A percentile compares a stretch with the other conserved stretches of the same genome.
Evolutionary conservation across 2,888 invertebrate genomes (phyloP).

Genomic region (Meta bourneti): DNA sequence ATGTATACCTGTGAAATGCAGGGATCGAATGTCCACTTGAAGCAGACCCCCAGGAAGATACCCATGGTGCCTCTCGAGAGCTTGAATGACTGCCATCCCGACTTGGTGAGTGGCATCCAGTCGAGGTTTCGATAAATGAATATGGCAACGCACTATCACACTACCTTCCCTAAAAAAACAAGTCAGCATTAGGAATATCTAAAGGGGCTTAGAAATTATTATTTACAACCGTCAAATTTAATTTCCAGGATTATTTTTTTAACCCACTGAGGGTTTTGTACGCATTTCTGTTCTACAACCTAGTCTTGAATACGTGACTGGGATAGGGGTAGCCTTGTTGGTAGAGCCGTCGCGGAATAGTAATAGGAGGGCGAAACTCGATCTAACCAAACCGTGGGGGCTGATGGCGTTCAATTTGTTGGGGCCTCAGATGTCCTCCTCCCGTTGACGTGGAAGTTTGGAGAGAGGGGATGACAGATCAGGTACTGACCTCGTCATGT

Average conservation of each 20-base stretch:
- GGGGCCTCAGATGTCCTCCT: no score
- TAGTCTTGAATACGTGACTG: background rate
- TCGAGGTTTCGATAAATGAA: conserved; percentile 67
- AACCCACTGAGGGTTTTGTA: background rate
- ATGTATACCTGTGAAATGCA: conserved; percentile 74
- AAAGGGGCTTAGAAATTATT: background rate
- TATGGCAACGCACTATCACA: conserved; percentile 67
- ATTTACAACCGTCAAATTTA: background rate
- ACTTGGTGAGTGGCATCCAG: conserved; percentile 72
- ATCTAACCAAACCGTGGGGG: no score
- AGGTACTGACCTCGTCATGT: no score
- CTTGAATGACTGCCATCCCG: conserved; percentile 73
- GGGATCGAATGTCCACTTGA: conserved; percentile 76
- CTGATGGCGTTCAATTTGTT: no score
- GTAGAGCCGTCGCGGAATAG: no score
- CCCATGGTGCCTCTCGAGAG: conserved; percentile 76
- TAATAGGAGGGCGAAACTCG: no score
- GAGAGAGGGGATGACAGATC: no score
- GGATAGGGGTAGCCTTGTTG: no score
- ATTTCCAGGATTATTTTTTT: background rate
- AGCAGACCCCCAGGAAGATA: conserved; percentile 74
- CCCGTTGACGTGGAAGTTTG: no score
- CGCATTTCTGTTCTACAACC: background rate
- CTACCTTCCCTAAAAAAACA: conserved; percentile 67
- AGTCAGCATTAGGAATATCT: background rate